A percentile compares a stretch with the other conserved stretches of the same genome.
phyloP scores from a whole-genome alignment of 1,140 invertebrate genomes.

The Drosophila serrata region DNA sequence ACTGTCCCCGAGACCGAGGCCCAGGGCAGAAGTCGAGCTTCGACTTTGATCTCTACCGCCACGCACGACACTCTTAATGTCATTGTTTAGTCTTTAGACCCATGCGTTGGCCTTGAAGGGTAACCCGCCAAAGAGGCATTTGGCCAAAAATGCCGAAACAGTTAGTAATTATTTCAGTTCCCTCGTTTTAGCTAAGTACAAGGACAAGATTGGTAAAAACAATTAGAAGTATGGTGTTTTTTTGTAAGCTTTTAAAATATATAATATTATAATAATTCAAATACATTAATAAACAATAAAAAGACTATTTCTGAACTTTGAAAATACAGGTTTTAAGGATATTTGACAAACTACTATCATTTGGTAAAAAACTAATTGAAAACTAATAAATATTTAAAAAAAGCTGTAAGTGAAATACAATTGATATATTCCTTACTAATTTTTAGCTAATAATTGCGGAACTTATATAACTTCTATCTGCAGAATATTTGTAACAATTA shows the following conservation, averaged over 20 bases:
- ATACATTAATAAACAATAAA: not conserved
- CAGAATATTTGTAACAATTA: no score
- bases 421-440: no score
- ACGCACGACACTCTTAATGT: constrained; percentile 65
- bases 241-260: not conserved
- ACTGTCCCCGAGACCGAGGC: constrained; percentile 21
- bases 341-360: no score
- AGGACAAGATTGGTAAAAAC: not conserved
- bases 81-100: constrained; percentile 25
- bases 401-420: no score
- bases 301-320: no score
- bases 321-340: no score
- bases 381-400: no score
- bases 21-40: constrained; percentile 11
- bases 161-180: constrained; percentile 16
- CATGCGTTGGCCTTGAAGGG: constrained; percentile 31
- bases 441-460: no score
- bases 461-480: no score
- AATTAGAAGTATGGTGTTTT: not conserved
- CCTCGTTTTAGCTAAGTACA: not conserved
- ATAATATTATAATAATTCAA: not conserved
- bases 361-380: no score
- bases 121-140: constrained; percentile 7
- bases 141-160: constrained; percentile 36
- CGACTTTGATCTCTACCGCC: constrained; percentile 73